Evolutionary conservation across 2,113 vertebrate genomes (phyloP), one percentile per base, ranked within the genome.

Genomic region (Gymnogyps californianus): DNA sequence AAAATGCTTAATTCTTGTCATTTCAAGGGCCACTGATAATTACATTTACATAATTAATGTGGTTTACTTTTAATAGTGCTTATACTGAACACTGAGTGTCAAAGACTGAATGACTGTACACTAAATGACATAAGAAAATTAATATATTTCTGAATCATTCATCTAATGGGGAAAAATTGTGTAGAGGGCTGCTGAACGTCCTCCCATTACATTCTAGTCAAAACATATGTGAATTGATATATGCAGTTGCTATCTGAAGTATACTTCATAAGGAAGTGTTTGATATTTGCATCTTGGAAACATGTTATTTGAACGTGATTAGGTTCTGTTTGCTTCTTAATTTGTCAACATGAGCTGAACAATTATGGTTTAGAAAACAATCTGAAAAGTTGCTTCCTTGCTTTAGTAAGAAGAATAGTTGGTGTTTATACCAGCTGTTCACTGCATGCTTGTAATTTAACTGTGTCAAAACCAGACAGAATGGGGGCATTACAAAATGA

Each of bases 241-340:
- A 90, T 9, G 22, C n/a, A 57, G 40, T 85, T 97, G 18, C 51
- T 94, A 95, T 64, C 26, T 91, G 57, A 96, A 91, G 40, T 89
- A 62, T 67, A 31, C 70, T 95, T 98, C 26, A 16, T 55, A 83
- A 92, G 54, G 59, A 96, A 96, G 46, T 85, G 21, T 85, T 96
- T 97, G 81, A 96, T 80, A 94, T 94, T 96, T 98, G 47, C 65
- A 86, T 79, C 28, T 78, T 91, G 16, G 49, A 93, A 77, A 90
- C 5, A 20, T 93, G 66, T 83, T 92, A 93, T 97, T 94, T 97
- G 54, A 93, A 93, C 82, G 46, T 89, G 49, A 90, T 96, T 88
- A 81, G 59, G 47, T 71, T 97, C 77, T 98, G 52, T 82, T 97
- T 97, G 44, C 76, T 82, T 94, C 67, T 96, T 97, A 94, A 95